Base-by-base conservation (phyloP, 1,140 invertebrate species). In the Drosophila kikkawai region DNA sequence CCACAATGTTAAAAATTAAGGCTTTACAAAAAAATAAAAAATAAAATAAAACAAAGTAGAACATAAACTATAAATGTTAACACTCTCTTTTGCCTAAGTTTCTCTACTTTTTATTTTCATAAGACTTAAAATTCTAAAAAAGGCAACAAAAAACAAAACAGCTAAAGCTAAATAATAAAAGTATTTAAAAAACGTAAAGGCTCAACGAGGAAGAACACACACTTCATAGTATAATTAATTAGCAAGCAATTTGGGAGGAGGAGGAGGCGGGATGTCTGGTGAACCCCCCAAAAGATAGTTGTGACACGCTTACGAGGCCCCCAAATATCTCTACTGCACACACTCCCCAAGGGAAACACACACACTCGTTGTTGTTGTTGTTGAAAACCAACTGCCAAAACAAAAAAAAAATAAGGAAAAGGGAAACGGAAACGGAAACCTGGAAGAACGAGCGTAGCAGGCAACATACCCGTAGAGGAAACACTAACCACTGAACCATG, bases 311-410 rank as follows among this genome's bases (percentile, higher is more conserved):
- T 83, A 39, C 51, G 17, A 37, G 60, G 53, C 60, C 69, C 29
- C 22, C 7, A 48, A 58, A 56, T 56, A 56, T 47, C 58, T 53
- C 56, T 45, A 75, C 55, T 45, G 67, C 67, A 82, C 67, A 82
- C 80, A 82, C 80, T 59, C 56, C 57, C 60, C 50, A 71, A 64
- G 65, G 39, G 44, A 74, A 71, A 66, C 76, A 75, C 82, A 82
- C 79, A 56, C 53, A 51, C 50, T 67, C 79, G 73, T 71, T 76
- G 82, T 82, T 68, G 81, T 79, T 19, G 51, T 55, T 56, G 53
- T 56, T 56, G 53, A 39, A 56, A 85, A 85, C 68, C 84, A 87
- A 87, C 84, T 87, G 84, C 84, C 84, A 87, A 88, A 79, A 36
- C 22, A 50, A 29, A 6, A 29, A 26, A 50, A 75, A 80, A 51